Evolutionary conservation across 2,888 invertebrate species (phyloP), one percentile per base, ranked within the genome.

Genomic region (Leptopilina syphax): DNA sequence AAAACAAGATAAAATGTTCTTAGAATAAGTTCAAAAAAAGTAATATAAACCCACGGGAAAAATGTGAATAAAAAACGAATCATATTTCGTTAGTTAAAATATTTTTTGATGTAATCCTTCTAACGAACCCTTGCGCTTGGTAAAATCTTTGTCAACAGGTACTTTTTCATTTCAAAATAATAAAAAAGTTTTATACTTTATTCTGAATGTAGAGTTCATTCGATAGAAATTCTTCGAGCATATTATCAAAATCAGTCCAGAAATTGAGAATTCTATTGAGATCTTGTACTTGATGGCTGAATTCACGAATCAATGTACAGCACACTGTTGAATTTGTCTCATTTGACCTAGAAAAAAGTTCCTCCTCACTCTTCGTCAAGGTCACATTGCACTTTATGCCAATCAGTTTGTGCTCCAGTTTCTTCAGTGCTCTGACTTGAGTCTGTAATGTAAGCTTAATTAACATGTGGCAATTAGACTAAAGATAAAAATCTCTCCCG

Each of bases 361-460:
- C 70, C 7, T 70, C 34, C 27, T 70, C 54, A 24, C 70, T 70
- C 27, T 27, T 54, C 54, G 54, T 54, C 54, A 70, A 70, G 54
- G 70, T 70, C 70, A 54, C 54, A 54, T 13, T 27, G n/a, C 24
- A 27, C 13, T 70, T n/a, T 50, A n/a, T 34, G 54, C 34, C 54
- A 70, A 27, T 70, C 7, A 54, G 70, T 12, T 27, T 70, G 24
- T 12, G 24, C 68, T 70, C 70, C 9, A 70, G 27, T 27, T 27
- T 24, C 27, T 54, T n/a, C 27, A 54, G 54, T 27, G 24, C 54
- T 7, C 70, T 73, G 13, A 27, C 57, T 73, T 73, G 70, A 57
- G 27, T 54, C 70, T 73, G n/a, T 27, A 50, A 54, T 63, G 7
- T 24, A 9, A 63, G n/a, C 63, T 63, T 63, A 63, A 63, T 63